phyloP scores from a whole-genome alignment of 64 coral and sea anemone species.

The Porites lutea region DNA sequence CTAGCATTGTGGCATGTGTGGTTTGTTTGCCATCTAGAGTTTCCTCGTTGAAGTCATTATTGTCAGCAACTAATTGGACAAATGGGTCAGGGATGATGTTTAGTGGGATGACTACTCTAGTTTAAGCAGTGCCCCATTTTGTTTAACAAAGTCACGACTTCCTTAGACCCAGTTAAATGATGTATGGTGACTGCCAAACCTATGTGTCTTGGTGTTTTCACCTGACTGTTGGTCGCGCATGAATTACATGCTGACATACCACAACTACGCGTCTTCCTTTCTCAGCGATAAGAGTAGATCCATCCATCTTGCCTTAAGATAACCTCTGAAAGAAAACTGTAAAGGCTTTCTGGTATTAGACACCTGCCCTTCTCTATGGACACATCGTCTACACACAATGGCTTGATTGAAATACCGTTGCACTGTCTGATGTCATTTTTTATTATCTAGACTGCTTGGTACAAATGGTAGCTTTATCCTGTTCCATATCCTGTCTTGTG shows the following conservation, averaged over 20 bases:
- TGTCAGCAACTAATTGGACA: background rate
- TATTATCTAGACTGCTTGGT: background rate
- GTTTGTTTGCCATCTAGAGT: background rate
- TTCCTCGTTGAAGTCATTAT: background rate
- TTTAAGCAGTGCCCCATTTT: background rate
- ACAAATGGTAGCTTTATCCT: too few species aligned
- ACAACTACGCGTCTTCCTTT: background rate
- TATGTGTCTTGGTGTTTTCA: too few species aligned
- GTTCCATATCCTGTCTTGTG: too few species aligned
- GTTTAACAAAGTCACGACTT: background rate
- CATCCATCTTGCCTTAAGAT: background rate
- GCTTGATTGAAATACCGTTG: background rate
- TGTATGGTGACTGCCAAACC: too few species aligned
- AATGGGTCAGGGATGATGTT: background rate
- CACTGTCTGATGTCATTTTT: background rate
- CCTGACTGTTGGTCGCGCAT: background rate
- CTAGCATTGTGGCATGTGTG: background rate
- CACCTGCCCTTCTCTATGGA: background rate
- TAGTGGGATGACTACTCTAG: background rate
- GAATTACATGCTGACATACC: background rate
- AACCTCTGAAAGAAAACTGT: background rate
- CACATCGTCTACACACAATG: background rate
- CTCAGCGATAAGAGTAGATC: background rate
- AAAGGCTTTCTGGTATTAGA: background rate
- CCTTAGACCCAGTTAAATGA: background rate